Conservation (phyloP, 2,113 vertebrate genomes). For the Salvator merianae region DNA sequence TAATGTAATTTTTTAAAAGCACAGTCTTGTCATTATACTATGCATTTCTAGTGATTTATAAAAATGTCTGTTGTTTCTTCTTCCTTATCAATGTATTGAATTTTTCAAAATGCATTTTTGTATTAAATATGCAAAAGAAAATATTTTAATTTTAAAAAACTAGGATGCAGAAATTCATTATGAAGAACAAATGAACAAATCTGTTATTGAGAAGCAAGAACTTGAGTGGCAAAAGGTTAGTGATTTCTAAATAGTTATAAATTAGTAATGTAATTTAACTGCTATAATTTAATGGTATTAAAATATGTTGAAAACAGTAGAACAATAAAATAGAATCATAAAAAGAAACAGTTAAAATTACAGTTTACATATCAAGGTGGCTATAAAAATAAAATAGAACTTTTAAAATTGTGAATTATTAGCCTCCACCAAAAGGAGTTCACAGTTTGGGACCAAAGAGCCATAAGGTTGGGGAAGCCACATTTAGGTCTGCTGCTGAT, state of each 20-base stretch:
- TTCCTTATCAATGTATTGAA: neutral
- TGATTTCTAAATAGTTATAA: constrained; percentile 43
- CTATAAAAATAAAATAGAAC: too few species aligned
- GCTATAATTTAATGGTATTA: neutral
- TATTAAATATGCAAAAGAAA: neutral
- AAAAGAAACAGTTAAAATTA: too few species aligned
- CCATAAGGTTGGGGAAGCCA: constrained; percentile 3
- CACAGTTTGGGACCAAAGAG: neutral
- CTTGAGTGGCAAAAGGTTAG: constrained; percentile 91
- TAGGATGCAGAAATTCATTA: constrained; percentile 86
- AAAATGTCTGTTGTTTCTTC: neutral
- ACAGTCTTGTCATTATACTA: neutral
- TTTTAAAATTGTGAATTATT: neutral
- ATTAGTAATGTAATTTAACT: neutral
- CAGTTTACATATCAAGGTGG: too few species aligned
- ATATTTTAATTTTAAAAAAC: constrained; percentile 41
- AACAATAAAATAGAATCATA: too few species aligned
- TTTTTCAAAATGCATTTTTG: neutral
- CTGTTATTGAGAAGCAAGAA: constrained; percentile 90
- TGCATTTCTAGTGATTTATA: neutral
- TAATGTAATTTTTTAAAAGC: neutral
- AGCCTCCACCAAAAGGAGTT: neutral
- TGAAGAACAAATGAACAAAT: constrained; percentile 87
- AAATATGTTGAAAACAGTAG: neutral
- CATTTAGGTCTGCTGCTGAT: neutral